These are phyloP conservation scores for Riptortus pedestris DNA, from an alignment of 1,140 invertebrate species.

Conservation along the genomic window DNA sequence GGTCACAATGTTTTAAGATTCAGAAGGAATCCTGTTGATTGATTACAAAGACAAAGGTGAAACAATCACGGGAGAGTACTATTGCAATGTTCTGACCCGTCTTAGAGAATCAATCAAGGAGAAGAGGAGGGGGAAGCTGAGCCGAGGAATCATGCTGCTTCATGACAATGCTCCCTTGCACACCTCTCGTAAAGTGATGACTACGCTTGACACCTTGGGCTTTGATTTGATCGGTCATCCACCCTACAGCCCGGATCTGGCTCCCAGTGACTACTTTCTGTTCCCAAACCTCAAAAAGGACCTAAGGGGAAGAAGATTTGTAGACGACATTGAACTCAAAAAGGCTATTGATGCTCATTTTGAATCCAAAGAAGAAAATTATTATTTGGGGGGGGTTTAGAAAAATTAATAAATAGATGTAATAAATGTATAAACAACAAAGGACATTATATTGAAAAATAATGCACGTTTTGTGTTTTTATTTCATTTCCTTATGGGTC, in stretches of 20 bases:
- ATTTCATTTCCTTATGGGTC: too few species aligned
- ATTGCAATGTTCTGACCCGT: background rate
- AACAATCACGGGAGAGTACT: background rate
- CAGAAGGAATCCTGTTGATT: background rate
- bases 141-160: background rate
- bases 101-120: background rate
- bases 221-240: background rate
- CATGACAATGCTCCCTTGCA: background rate
- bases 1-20: background rate
- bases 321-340: background rate
- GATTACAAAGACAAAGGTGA: background rate
- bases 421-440: background rate
- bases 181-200: background rate
- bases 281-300: background rate
- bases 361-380: background rate
- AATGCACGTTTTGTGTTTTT: background rate
- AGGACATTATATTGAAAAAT: background rate
- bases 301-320: background rate
- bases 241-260: background rate
- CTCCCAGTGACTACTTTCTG: background rate
- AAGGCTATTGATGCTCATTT: background rate
- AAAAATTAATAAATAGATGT: background rate
- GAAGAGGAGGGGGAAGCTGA: background rate
- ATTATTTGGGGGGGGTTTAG: background rate
- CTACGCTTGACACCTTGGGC: background rate